Percentiles rank a stretch among this genome's conserved stretches.
Conservation (phyloP, 2,797 vertebrate species). For the Lithobates pipiens region DNA sequence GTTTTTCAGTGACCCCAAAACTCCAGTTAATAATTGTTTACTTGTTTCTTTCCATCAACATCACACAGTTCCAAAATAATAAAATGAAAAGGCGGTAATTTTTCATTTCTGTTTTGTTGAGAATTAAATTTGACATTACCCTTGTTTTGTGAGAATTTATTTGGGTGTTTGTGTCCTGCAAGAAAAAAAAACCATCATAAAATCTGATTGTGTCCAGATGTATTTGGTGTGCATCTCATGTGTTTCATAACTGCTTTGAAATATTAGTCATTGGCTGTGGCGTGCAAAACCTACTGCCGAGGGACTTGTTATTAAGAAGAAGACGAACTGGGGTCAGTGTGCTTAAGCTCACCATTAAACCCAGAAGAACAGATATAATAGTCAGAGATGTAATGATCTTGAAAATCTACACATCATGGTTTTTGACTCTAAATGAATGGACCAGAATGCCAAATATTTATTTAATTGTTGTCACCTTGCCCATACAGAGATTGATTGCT, state of each 20-base stretch:
- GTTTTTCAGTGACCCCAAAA: slow-evolving; percentile 15
- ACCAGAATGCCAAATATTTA: too few relatives aligned
- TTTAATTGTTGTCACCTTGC: too few relatives aligned
- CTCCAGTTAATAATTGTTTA: slow-evolving; percentile 32
- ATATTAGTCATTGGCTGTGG: neutral
- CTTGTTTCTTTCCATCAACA: slow-evolving; percentile 46
- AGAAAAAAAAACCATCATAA: slow-evolving; percentile 28
- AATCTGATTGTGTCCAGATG: slow-evolving; percentile 58
- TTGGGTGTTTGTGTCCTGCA: slow-evolving; percentile 28
- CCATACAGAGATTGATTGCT: too few relatives aligned
- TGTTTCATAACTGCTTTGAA: slow-evolving; percentile 11
- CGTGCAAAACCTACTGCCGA: neutral
- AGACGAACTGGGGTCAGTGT: neutral
- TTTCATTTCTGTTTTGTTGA: slow-evolving; percentile 8
- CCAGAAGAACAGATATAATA: neutral
- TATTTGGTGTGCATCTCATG: neutral
- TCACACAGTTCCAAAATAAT: slow-evolving; percentile 15
- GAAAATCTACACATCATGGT: too few relatives aligned
- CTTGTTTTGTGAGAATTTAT: slow-evolving; percentile 54
- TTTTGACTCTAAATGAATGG: too few relatives aligned
- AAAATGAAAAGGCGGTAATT: slow-evolving; percentile 9
- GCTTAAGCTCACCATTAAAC: too few relatives aligned
- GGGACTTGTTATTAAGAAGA: too few relatives aligned
- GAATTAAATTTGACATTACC: slow-evolving; percentile 27
- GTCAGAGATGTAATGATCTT: too few relatives aligned